Evolutionary conservation across 92 coral and sea anemone species (phyloP), one percentile per base, ranked within the genome.

Genomic region (Epizoanthus ramosus): DNA sequence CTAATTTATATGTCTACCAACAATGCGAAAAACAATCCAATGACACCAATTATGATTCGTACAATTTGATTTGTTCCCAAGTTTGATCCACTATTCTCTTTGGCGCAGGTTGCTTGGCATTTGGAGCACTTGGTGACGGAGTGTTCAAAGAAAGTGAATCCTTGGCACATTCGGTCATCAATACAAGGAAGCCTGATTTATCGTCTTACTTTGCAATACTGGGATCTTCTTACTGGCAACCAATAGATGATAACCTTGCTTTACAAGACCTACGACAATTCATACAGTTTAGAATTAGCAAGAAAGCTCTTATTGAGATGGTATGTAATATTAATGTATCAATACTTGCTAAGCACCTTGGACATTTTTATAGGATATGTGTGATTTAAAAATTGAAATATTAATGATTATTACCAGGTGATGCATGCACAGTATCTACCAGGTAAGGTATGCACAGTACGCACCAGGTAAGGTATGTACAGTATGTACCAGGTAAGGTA

Each of bases 71-170:
- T 25, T 53, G n/a, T 68, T 28, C 37, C 54, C 2, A 73, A 73
- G 56, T 4, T 25, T 15, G 12, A 3, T 24, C 43, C 31, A 71
- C 22, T 28, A 15, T 5, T 16, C 59, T 28, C 12, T 35, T 75
- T 57, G 8, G 19, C n/a, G 19, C 33, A 77, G 82, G 82, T 19
- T 77, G 82, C 65, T 21, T 37, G 24, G 35, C 31, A 39, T 77
- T 77, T 21, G 41, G 57, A 12, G 18, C 17, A 21, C 31, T 77
- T 39, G 16, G 8, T 21, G 23, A 63, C 58, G 8, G 24, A 13
- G 22, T 77, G 1, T 39, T 77, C 7, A 77, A 77, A 47, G 82
- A 77, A 77, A 77, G 82, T n/a, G 82, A 33, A 61, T 45, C 60
- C 6, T 77, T 77, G 9, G 70, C 82, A 39, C 17, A 54, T 39